A percentile compares a stretch with the other conserved stretches of the same genome.
Conservation (phyloP, 2,888 invertebrate species). For the Branchellion lobata region DNA sequence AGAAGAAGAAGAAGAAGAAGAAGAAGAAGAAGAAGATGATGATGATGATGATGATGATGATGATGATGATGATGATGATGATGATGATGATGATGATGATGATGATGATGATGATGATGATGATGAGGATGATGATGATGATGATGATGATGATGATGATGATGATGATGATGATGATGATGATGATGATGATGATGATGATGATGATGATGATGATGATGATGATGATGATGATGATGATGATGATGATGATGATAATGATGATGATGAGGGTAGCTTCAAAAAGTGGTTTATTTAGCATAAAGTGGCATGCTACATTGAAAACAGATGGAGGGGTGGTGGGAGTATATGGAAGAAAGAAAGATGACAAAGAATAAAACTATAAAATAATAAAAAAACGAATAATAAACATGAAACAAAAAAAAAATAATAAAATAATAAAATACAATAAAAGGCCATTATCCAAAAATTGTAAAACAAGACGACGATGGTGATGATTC, state of each 20-base stretch:
- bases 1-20: no score
- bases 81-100: not conserved
- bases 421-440: no score
- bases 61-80: no score
- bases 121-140: not conserved
- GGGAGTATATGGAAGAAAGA: not conserved
- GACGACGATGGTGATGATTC: no score
- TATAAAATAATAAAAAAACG: no score
- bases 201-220: not conserved
- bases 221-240: conserved; percentile 4
- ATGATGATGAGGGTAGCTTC: no score
- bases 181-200: not conserved
- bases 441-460: no score
- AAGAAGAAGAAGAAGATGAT: no score
- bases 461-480: no score
- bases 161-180: not conserved
- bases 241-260: not conserved
- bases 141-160: not conserved
- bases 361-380: not conserved
- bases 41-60: no score
- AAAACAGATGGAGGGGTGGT: not conserved
- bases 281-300: no score
- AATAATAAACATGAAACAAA: no score
- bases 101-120: not conserved
- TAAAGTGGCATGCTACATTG: not conserved